Conservation (phyloP, 2,888 invertebrate genomes). For the Psylliodes chrysocephalus region DNA sequence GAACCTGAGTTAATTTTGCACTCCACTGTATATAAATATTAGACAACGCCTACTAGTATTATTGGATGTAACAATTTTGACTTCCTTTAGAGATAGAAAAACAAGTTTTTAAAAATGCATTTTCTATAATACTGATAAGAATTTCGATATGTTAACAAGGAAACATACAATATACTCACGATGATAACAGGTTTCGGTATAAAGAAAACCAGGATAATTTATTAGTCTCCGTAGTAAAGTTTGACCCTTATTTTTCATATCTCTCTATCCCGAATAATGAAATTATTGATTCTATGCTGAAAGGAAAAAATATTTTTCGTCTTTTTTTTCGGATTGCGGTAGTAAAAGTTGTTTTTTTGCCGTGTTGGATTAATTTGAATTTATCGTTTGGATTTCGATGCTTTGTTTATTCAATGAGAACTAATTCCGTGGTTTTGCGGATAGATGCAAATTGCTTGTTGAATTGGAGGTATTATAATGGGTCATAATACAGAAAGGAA, state of each 20-base stretch:
- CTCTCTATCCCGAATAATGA: constrained; percentile 29
- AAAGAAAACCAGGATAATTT: constrained; percentile 18
- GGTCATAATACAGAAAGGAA: too few species aligned
- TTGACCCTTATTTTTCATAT: constrained; percentile 36
- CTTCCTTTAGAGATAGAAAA: too few species aligned
- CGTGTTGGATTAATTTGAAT: constrained; percentile 9
- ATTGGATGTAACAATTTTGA: too few species aligned
- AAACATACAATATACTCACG: too few species aligned
- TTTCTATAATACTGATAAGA: too few species aligned
- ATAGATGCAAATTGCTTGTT: background rate
- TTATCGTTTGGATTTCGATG: constrained; percentile 2
- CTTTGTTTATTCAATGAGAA: background rate
- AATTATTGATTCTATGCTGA: constrained; percentile 17
- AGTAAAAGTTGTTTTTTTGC: constrained; percentile 3
- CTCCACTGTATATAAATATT: too few species aligned
- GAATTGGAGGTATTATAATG: background rate
- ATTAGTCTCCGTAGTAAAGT: constrained; percentile 24
- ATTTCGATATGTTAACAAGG: too few species aligned
- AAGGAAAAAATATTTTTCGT: background rate
- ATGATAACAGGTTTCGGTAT: too few species aligned
- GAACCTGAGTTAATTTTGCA: too few species aligned
- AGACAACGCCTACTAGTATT: too few species aligned
- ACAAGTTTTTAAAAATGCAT: too few species aligned
- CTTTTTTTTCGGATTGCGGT: background rate
- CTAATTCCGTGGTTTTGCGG: background rate